These are phyloP conservation scores for Muraenolepis orangiensis DNA, from an alignment of 2,797 vertebrate species.

Conservation along the genomic window DNA sequence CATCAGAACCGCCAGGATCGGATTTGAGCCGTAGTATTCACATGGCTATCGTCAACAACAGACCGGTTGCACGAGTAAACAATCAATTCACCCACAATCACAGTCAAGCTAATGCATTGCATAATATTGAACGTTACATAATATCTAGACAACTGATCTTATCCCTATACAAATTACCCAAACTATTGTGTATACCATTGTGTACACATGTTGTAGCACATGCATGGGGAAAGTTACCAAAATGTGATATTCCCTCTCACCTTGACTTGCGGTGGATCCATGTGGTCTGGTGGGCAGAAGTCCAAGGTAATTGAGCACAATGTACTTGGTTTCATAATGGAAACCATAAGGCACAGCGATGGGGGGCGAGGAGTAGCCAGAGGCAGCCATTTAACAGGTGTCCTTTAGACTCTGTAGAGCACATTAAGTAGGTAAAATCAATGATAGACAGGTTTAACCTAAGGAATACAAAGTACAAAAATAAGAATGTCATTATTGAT, in stretches of 20 bases:
- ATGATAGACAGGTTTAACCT: slow-evolving; percentile 54
- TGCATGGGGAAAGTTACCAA: background rate
- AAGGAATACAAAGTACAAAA: background rate
- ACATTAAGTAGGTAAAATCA: slow-evolving; percentile 56
- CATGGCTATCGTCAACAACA: background rate
- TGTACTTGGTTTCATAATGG: slow-evolving; percentile 91
- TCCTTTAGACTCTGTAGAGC: slow-evolving; percentile 59
- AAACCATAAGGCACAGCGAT: slow-evolving; percentile 86
- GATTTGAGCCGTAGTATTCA: too few species aligned
- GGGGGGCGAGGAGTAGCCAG: slow-evolving; percentile 67
- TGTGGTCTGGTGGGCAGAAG: slow-evolving; percentile 70
- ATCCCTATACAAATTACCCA: background rate
- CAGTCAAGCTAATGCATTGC: background rate
- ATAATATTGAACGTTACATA: background rate
- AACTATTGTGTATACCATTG: background rate
- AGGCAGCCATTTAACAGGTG: slow-evolving; percentile 69
- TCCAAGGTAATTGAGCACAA: slow-evolving; percentile 90
- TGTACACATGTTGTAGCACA: background rate
- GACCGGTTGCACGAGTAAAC: background rate
- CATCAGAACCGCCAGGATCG: too few species aligned
- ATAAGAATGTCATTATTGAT: background rate
- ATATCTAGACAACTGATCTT: background rate
- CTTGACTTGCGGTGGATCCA: slow-evolving; percentile 56
- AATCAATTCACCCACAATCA: too few species aligned
- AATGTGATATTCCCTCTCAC: slow-evolving; percentile 62